These are phyloP conservation scores for Spinibarbus caldwelli DNA, from an alignment of 2,797 vertebrate species.

Conservation along the genomic window DNA sequence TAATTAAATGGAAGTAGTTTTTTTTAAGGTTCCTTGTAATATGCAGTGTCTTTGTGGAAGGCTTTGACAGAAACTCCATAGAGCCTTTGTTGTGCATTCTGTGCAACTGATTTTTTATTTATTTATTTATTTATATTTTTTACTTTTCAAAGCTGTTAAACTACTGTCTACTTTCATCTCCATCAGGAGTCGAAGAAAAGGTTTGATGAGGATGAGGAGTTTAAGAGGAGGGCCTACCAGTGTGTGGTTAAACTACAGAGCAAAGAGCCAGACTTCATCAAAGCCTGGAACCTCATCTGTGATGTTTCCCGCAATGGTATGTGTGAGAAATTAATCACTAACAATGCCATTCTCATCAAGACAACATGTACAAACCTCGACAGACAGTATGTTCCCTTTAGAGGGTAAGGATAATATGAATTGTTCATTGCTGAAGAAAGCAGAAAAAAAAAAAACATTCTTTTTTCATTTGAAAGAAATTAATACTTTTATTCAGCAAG, in stretches of 20 bases:
- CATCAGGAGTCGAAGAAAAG: constrained; percentile 94
- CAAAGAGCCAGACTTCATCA: constrained; percentile 89
- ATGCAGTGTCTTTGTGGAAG: background rate
- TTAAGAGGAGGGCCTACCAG: constrained; percentile 93
- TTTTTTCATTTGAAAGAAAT: background rate
- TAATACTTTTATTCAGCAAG: background rate
- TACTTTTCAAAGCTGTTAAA: constrained; percentile 14
- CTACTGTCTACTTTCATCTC: constrained; percentile 12
- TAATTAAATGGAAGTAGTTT: background rate
- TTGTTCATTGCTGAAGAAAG: background rate
- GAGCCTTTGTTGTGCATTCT: background rate
- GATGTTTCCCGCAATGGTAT: constrained; percentile 91
- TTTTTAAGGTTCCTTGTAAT: background rate
- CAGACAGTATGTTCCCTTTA: background rate
- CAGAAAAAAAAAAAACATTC: background rate
- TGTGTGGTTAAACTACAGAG: constrained; percentile 95
- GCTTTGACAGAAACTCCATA: background rate
- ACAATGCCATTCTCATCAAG: background rate
- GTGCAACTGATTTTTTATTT: background rate
- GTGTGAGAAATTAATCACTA: background rate
- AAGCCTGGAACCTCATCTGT: constrained; percentile 95
- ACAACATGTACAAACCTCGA: background rate
- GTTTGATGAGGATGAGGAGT: constrained; percentile 94
- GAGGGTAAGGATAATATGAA: background rate
- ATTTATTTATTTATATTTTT: background rate